Percentiles rank a stretch among this genome's conserved stretches.
Evolutionary conservation across 2,888 invertebrate species (phyloP).

Genomic region (Eilema griseolum): DNA sequence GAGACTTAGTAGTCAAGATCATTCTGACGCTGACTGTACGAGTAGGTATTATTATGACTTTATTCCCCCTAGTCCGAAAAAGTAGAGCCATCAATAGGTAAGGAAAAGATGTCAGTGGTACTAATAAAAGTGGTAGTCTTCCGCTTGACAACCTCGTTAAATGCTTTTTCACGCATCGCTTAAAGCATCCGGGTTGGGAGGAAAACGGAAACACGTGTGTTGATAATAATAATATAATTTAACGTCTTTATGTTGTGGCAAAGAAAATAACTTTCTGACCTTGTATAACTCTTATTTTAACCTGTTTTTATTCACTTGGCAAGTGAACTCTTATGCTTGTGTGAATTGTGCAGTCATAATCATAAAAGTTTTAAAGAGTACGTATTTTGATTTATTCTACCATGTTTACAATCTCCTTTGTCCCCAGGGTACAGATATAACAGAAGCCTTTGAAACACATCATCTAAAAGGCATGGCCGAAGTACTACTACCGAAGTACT

Average conservation of each 20-base stretch:
- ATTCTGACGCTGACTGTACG: too few species aligned
- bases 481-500: constrained; percentile 89
- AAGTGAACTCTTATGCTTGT: too few species aligned
- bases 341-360: too few species aligned
- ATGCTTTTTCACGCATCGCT: not conserved
- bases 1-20: too few species aligned
- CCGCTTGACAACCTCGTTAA: not conserved
- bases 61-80: not conserved
- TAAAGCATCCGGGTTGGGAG: not conserved
- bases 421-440: constrained; percentile 89
- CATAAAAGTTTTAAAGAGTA: too few species aligned
- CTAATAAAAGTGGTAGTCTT: not conserved
- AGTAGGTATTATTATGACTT: too few species aligned
- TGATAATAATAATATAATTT: not conserved
- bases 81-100: not conserved
- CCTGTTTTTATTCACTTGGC: too few species aligned
- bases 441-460: constrained; percentile 88
- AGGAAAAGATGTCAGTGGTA: too few species aligned
- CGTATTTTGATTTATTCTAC: not conserved
- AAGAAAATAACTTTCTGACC: not conserved
- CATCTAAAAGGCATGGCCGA: constrained; percentile 88
- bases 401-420: constrained; percentile 5
- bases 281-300: not conserved
- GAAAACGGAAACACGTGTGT: not conserved
- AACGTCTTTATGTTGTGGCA: not conserved